Base-by-base conservation (phyloP, 2,113 vertebrate genomes). In the Equus quagga region DNA sequence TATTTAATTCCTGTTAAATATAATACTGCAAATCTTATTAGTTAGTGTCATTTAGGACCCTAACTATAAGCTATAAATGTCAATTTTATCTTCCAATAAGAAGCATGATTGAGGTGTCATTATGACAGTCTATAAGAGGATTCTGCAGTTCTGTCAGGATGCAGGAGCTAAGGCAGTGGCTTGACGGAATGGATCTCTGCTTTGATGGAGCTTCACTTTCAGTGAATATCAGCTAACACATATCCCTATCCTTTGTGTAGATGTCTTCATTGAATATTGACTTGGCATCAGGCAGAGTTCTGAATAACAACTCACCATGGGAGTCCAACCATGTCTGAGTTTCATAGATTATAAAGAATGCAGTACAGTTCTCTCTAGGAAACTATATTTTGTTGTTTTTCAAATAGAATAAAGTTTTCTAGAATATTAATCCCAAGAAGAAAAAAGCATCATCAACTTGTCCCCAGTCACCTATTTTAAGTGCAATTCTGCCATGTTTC, bases 51-150 rank as follows among this genome's bases (percentile, higher is more conserved):
- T 80, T 87, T 67, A 92, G 31, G 51, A 17, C 4, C 49, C 78
- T 41, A 41, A 41, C 36, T 41, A 41, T 41, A 41, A 41, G 36
- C 14, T 82, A 31, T 73, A 78, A 93, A n/a, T 78, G 41, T 44
- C 56, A 49, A 33, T 46, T 94, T 94, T 76, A 81, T 70, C 36
- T 95, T 84, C 28, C 33, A 72, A 78, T 54, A 62, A 69, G 58
- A 88, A 56, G 7, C 6, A 33, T 80, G 23, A 60, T 8, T 21
- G 54, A 86, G 17, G 26, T 49, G 12, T 89, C 46, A 36, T 62
- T 36, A 75, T 56, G 28, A 44, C 2, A 56, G 0, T 58, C 12
- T 70, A 1, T 41, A 72, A 80, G 79, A 83, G 4, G 13, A 82
- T 51, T 33, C 21, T 0, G 0, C 62, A 58, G 44, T 67, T 92